Evolutionary conservation across 2,888 invertebrate species (phyloP), one percentile per base, ranked within the genome.

Genomic region (Eristalinus aeneus): DNA sequence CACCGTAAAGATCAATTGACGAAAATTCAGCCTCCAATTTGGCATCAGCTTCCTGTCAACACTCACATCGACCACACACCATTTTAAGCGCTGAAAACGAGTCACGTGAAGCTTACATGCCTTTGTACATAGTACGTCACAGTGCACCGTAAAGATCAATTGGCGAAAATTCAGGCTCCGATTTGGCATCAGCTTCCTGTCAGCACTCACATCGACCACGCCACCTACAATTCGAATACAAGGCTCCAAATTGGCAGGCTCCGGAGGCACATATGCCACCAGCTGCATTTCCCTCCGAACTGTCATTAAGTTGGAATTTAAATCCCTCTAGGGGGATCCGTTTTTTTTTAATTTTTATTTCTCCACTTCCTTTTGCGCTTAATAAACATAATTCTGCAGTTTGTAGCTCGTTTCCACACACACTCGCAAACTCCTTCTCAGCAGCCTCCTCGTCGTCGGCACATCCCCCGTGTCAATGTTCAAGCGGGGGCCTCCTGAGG

Each of bases 321-420:
- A 46, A 46, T 46, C 16, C 46, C 46, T 23, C 6, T 23, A 56
- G 12, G 12, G 20, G 1, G 9, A 27, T 2, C 11, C 5, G 12
- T 31, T 46, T 54, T 5, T 58, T 75, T 31, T 58, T 34, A 3
- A 8, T 8, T 63, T 79, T 61, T 46, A 58, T 75, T 72, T 75
- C 60, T 73, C 76, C 76, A 81, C 81, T 77, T 85, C 85, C 85
- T 69, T 81, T 85, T 64, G 81, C 39, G 73, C 81, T 81, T 85
- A 85, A 85, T 85, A 85, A 76, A 85, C 85, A 85, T 54, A 54
- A 69, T 77, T 64, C 69, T 73, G 32, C 72, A 69, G 72, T 81
- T 85, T 72, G 81, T 65, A 71, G 65, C 27, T 39, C 68, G 23
- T 68, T 16, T 54, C 36, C 58, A 36, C 54, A 63, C 54, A 58